These are phyloP conservation scores for Choristoneura rosaceana DNA, from an alignment of 2,888 invertebrate species.

Conservation along the genomic window DNA sequence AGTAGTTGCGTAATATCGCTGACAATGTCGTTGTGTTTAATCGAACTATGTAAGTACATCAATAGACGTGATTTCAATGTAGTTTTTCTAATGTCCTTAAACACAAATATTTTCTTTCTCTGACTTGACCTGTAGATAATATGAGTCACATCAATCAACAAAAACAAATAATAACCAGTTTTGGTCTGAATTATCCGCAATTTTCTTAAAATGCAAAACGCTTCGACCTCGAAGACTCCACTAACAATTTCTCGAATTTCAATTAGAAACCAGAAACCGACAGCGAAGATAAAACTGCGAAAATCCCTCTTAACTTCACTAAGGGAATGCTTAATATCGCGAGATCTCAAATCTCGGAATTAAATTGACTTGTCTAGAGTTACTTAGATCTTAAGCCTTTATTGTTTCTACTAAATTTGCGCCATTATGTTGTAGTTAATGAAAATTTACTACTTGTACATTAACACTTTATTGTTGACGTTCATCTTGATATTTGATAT, in stretches of 20 bases:
- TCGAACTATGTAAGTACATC: slow-evolving; percentile 53
- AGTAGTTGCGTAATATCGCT: slow-evolving; percentile 78
- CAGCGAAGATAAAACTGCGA: slow-evolving; percentile 30
- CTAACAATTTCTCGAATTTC: slow-evolving; percentile 43
- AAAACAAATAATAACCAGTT: not conserved
- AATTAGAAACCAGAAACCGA: slow-evolving; percentile 43
- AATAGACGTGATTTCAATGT: slow-evolving; percentile 51
- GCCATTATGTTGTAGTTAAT: not conserved
- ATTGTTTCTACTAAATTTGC: not conserved
- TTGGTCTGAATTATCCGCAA: not conserved
- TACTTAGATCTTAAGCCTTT: slow-evolving; percentile 9
- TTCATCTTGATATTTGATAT: not conserved
- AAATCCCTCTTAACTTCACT: slow-evolving; percentile 25
- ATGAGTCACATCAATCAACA: not conserved
- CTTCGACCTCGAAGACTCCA: slow-evolving; percentile 8
- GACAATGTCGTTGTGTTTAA: slow-evolving; percentile 70
- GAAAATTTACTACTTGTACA: not conserved
- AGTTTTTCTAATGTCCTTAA: slow-evolving; percentile 44
- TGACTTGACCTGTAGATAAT: not conserved
- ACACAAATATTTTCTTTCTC: not conserved
- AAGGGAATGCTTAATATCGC: slow-evolving; percentile 10
- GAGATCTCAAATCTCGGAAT: slow-evolving; percentile 17
- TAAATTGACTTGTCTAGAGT: slow-evolving; percentile 19
- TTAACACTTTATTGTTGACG: not conserved
- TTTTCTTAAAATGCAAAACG: not conserved